Evolutionary conservation across 2,113 vertebrate genomes (phyloP).

Genomic region (Nematolebias whitei): DNA sequence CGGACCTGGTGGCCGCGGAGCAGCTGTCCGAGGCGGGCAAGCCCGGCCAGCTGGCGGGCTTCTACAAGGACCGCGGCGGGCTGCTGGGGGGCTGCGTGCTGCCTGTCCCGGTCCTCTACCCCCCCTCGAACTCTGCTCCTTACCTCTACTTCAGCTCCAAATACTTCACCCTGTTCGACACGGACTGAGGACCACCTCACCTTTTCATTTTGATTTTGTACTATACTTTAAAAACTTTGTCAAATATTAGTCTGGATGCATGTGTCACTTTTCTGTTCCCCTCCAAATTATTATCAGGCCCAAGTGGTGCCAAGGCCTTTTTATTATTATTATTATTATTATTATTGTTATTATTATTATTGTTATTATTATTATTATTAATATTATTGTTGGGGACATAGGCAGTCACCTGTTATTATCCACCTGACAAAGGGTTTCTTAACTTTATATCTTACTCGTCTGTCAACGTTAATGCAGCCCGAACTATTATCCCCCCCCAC

Average conservation of each 20-base stretch:
- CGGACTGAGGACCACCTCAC: slow-evolving; percentile 69
- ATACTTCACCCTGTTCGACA: slow-evolving; percentile 82
- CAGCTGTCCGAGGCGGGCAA: slow-evolving; percentile 63
- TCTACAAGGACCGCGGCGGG: slow-evolving; percentile 82
- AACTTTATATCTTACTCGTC: no score
- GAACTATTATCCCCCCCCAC: no score
- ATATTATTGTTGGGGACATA: no score
- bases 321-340: slow-evolving; percentile 39
- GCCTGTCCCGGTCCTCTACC: slow-evolving; percentile 83
- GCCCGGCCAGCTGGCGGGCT: slow-evolving; percentile 72
- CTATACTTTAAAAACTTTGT: slow-evolving; percentile 9
- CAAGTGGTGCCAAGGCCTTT: no score
- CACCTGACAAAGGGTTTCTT: no score
- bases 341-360: no score
- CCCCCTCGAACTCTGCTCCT: slow-evolving; percentile 75
- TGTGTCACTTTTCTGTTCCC: slow-evolving; percentile 74
- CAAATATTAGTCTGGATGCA: slow-evolving; percentile 51
- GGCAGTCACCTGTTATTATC: no score
- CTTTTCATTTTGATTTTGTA: neutral
- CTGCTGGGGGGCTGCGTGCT: slow-evolving; percentile 81
- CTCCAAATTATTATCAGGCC: slow-evolving; percentile 14
- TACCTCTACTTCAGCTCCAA: slow-evolving; percentile 84
- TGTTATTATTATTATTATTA: no score
- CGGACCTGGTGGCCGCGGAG: slow-evolving; percentile 66
- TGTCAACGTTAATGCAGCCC: no score